Conservation (phyloP, 2,888 invertebrate species). For the Atethmia centrago region DNA sequence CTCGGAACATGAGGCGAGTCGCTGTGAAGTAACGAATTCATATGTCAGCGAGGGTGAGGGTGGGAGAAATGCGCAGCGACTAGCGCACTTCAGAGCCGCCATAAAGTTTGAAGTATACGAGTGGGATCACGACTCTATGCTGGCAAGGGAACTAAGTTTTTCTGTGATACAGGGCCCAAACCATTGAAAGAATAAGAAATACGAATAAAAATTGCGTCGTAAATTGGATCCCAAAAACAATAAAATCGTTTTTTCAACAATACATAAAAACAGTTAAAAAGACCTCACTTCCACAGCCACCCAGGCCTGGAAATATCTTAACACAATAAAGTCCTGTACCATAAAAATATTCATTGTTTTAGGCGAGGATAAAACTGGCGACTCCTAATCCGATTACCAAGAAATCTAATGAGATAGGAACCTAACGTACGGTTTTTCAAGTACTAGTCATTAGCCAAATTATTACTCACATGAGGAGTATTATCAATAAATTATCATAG, state of each 20-base stretch:
- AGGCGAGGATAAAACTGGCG: constrained; percentile 6
- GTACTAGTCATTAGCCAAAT: neutral
- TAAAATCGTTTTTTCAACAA: constrained; percentile 19
- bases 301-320: constrained; percentile 2
- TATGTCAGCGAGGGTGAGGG: no score
- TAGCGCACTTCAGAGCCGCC: no score
- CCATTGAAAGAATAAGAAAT: neutral
- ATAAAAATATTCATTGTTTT: constrained; percentile 40
- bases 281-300: neutral
- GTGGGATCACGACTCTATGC: neutral
- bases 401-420: neutral
- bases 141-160: neutral
- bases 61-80: no score
- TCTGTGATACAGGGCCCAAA: neutral
- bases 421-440: neutral
- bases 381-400: neutral
- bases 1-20: no score
- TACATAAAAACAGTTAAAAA: constrained; percentile 22
- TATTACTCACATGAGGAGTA: neutral
- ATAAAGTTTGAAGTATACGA: no score
- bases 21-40: no score
- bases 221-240: constrained; percentile 3
- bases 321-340: neutral
- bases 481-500: neutral
- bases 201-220: neutral